These are phyloP conservation scores for Cylindroiulus punctatus DNA, from an alignment of 2,888 invertebrate genomes.

Conservation along the genomic window DNA sequence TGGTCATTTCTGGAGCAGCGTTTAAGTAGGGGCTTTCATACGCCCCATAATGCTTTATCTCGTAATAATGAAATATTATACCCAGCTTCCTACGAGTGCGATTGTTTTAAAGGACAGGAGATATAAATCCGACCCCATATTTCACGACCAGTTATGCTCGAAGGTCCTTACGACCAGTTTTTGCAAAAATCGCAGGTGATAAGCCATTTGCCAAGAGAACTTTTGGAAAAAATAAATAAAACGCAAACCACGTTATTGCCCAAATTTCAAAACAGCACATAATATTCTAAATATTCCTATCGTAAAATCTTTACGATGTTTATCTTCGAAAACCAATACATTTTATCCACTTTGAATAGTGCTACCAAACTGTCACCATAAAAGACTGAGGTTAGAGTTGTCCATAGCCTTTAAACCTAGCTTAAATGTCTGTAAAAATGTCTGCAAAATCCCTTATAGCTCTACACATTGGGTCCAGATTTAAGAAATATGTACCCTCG, in stretches of 20 bases:
- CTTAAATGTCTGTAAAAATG: no score
- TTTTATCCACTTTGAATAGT: not conserved
- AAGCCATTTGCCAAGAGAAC: not conserved
- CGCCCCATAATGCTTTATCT: slow-evolving; percentile 37
- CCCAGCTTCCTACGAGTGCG: slow-evolving; percentile 12
- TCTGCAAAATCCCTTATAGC: no score
- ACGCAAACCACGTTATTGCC: not conserved
- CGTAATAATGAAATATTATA: slow-evolving; percentile 45
- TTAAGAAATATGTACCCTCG: no score
- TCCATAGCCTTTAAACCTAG: no score
- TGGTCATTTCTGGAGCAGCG: slow-evolving; percentile 33
- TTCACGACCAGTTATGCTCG: not conserved
- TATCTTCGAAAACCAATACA: not conserved
- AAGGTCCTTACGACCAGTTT: not conserved
- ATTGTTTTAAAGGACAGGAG: slow-evolving; percentile 35
- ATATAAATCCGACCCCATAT: slow-evolving; percentile 38
- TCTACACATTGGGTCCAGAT: no score
- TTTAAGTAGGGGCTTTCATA: not conserved
- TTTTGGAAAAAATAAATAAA: not conserved
- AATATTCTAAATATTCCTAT: not conserved
- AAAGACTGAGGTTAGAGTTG: not conserved
- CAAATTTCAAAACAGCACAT: not conserved
- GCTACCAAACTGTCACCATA: not conserved
- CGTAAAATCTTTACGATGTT: not conserved
- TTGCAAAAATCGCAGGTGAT: slow-evolving; percentile 31